Base-by-base conservation (phyloP, 1,140 invertebrate genomes). In the Adelges cooleyi region DNA sequence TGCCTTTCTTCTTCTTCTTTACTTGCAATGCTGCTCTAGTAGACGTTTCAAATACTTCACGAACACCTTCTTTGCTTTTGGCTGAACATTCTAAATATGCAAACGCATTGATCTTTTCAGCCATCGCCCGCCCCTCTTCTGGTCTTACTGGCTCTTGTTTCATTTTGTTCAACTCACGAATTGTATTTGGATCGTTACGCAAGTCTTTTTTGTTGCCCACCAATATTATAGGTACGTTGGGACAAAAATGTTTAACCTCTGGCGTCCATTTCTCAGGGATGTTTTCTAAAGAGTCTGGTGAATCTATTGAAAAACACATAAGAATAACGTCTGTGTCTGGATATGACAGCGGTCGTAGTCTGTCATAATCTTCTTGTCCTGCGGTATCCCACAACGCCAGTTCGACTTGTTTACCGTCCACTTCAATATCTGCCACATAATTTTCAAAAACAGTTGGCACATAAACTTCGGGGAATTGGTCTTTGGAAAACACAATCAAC, bases 21-120 rank as follows among this genome's bases (percentile, higher is more conserved):
- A 92, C 90, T 82, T 96, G 92, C 76, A 99, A 80, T 72, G 96
- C 95, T 75, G 96, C 95, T 74, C 92, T 83, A 54, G 96, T 98
- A 71, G 96, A 96, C 71, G 93, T 98, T 83, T 99, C 95, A 80
- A 99, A 99, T 49, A 99, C 95, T 80, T 98, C 95, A 72, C 94
- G 83, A 50, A 98, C 95, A 73, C 96, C 95, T 75, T 99, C 96
- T 85, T 98, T 98, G 76, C 93, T 98, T 78, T 99, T 99, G 71
- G 96, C 95, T 56, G 95, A 98, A 80, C 96, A 99, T 81, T 99
- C 96, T 69, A 99, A 82, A 80, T 99, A 99, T 66, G 92, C 93
- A 77, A 95, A 98, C 67, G 96, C 96, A 78, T 94, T 96, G 68
- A 99, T 99, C 80, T 98, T 98, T 74, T 99, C 95, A 44, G 95